phyloP scores from a whole-genome alignment of 2,797 vertebrate genomes.

The Gymnocypris eckloni region DNA sequence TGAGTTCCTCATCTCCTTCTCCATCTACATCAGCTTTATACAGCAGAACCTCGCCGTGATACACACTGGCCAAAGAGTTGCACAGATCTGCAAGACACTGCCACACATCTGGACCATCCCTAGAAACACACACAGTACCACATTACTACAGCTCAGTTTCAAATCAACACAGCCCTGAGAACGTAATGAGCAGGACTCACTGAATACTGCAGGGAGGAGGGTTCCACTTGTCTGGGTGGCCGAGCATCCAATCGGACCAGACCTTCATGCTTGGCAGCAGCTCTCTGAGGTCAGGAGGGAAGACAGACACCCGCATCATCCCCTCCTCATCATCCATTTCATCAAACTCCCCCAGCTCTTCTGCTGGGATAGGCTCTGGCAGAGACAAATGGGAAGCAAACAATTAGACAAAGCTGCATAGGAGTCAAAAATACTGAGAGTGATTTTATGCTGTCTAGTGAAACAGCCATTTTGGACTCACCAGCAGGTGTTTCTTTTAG shows the following conservation, averaged over 20 bases:
- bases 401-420: not conserved
- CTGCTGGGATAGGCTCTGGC: constrained; percentile 73
- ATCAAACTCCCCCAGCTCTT: constrained; percentile 69
- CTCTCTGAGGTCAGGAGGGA: constrained; percentile 88
- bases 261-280: constrained; percentile 95
- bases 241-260: constrained; percentile 99
- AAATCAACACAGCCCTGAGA: not conserved
- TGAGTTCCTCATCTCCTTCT: constrained; percentile 86
- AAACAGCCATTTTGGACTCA: constrained; percentile 53
- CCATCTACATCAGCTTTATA: constrained; percentile 85
- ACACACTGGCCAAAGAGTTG: constrained; percentile 90
- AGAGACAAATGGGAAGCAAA: not conserved
- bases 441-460: not conserved
- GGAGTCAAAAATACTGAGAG: not conserved
- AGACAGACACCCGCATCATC: constrained; percentile 89
- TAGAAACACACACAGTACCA: constrained; percentile 62
- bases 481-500: constrained; percentile 82
- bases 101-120: constrained; percentile 91
- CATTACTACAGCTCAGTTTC: not conserved
- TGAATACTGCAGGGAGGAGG: constrained; percentile 88
- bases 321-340: constrained; percentile 76
- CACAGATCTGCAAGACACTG: constrained; percentile 92
- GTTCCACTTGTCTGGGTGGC: constrained; percentile 96
- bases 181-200: constrained; percentile 62
- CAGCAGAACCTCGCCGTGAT: constrained; percentile 92